A percentile compares a stretch with the other conserved stretches of the same genome.
Conservation (phyloP, 2,888 invertebrate species). For the Apoda limacodes region DNA sequence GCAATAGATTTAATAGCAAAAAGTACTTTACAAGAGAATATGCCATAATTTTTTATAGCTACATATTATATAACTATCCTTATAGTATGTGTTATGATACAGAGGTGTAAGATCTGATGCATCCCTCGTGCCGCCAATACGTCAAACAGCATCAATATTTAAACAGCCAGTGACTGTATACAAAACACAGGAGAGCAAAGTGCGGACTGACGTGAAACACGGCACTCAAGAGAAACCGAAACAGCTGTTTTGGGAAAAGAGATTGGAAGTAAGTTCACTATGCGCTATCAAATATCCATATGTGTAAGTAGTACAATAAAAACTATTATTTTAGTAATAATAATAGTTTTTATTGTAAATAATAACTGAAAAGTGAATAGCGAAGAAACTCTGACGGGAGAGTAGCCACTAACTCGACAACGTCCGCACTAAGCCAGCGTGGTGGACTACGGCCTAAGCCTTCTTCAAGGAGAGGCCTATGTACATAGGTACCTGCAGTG, state of each 20-base stretch:
- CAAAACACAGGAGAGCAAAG: constrained; percentile 91
- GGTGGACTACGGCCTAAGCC: too few relatives aligned
- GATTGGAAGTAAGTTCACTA: constrained; percentile 60
- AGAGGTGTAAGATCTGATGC: constrained; percentile 89
- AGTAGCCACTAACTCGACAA: too few relatives aligned
- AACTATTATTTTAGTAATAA: neutral
- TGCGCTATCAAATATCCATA: neutral
- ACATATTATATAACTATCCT: too few relatives aligned
- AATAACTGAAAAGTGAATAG: too few relatives aligned
- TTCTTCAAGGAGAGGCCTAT: too few relatives aligned
- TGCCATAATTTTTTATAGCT: too few relatives aligned
- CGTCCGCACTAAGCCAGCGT: too few relatives aligned
- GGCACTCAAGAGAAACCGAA: constrained; percentile 93
- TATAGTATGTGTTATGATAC: too few relatives aligned
- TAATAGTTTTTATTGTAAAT: constrained; percentile 2
- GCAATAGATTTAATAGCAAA: too few relatives aligned
- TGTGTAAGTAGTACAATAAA: neutral
- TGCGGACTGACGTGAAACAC: constrained; percentile 91
- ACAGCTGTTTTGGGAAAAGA: constrained; percentile 88
- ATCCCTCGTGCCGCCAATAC: constrained; percentile 92
- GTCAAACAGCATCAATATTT: constrained; percentile 98
- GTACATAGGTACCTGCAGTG: too few relatives aligned
- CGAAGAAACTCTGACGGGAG: too few relatives aligned
- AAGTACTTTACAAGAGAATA: too few relatives aligned
- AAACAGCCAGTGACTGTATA: constrained; percentile 98